Evolutionary conservation across 1,140 invertebrate genomes (phyloP).

Genomic region (Dryas iulia): DNA sequence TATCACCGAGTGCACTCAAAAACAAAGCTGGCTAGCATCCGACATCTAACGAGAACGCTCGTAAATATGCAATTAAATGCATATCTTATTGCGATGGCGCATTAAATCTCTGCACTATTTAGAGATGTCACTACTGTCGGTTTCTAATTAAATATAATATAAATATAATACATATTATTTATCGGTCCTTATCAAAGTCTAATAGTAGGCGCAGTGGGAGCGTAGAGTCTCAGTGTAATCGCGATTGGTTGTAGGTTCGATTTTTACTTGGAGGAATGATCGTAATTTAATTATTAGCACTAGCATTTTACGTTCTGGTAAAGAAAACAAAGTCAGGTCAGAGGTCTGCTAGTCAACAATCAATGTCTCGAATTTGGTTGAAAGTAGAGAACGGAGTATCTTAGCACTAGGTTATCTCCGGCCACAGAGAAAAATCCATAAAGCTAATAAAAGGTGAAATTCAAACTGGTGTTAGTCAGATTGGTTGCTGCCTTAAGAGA

Average conservation of each 20-base stretch:
- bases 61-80: constrained; percentile 14
- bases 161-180: no score
- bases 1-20: not conserved
- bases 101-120: constrained; percentile 9
- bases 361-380: not conserved
- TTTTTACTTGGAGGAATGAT: not conserved
- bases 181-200: no score
- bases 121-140: constrained; percentile 15
- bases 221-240: no score
- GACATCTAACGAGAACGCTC: constrained; percentile 17
- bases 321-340: not conserved
- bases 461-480: no score
- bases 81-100: not conserved
- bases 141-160: not conserved
- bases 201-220: no score
- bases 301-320: not conserved
- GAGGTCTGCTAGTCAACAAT: not conserved
- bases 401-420: not conserved
- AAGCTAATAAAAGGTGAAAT: no score
- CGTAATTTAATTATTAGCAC: not conserved
- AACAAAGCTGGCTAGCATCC: constrained; percentile 9
- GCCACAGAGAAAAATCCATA: no score
- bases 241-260: not conserved
- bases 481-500: no score
- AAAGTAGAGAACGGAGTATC: not conserved